A percentile compares a stretch with the other conserved stretches of the same genome.
phyloP scores from a whole-genome alignment of 2,113 vertebrate species.

The Pygathrix nemaeus region DNA sequence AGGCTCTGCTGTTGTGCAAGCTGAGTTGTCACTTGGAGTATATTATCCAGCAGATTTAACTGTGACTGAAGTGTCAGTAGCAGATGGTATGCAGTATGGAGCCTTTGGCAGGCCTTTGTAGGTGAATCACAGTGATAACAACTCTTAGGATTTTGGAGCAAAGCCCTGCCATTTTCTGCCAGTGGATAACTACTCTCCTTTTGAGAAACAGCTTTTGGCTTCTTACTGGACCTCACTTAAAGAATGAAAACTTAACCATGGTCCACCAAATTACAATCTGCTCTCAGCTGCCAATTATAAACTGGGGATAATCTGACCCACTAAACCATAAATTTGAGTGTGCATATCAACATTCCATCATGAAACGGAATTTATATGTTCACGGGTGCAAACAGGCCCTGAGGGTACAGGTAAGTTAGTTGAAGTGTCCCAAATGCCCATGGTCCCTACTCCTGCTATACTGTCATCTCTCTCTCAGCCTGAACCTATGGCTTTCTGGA shows the following conservation, averaged over 20 bases:
- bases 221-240: not conserved
- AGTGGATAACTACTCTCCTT: not conserved
- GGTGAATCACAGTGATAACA: not conserved
- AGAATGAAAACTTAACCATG: not conserved
- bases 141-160: not conserved
- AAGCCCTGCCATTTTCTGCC: not conserved
- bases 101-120: not conserved
- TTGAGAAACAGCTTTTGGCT: not conserved
- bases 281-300: not conserved
- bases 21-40: not conserved
- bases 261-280: not conserved
- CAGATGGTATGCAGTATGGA: not conserved
- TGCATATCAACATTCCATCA: not conserved
- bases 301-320: not conserved
- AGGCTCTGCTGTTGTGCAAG: not conserved
- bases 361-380: not conserved
- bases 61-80: not conserved
- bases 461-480: not conserved
- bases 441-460: not conserved
- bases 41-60: not conserved
- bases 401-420: not conserved
- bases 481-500: not conserved
- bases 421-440: not conserved
- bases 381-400: not conserved
- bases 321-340: not conserved